Base-by-base conservation (phyloP, 2,113 vertebrate genomes). In the Eira barbara region DNA sequence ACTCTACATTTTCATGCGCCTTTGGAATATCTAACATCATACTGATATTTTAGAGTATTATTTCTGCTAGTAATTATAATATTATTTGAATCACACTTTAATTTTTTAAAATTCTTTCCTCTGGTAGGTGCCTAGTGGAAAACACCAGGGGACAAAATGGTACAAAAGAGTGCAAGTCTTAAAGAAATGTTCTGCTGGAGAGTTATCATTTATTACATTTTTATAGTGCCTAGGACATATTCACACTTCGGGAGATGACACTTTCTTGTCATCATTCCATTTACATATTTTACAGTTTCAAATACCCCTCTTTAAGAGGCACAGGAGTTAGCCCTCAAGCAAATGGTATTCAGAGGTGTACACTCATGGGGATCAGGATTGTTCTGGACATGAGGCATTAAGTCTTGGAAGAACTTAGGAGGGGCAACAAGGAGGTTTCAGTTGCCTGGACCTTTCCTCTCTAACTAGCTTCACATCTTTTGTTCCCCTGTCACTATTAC, bases 1-100 rank as follows among this genome's bases (percentile, higher is more conserved):
- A 95, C 5, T 55, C 25, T 97, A 79, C 83, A 78, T 74, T 97
- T 96, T 59, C 59, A 87, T 94, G 80, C 80, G 73, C 29, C 27
- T 95, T 91, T 94, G 36, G 42, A 73, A 27, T 65, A 86, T 49
- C 45, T 93, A 95, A 91, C 11, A 42, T 76, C 36, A 91, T 4
- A 31, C 17, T 55, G 42, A 55, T 76, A 84, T 49, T 85, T 90
- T 57, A 95, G 39, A 92, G 47, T 83, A n/a, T 49, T 69, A 69
- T 45, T 92, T 74, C 63, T 84, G n/a, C 57, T 42, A 82, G 63
- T 73, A 65, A 84, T 55, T 59, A 63, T 71, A 92, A 42, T 89
- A 85, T 80, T 81, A 89, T 92, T 82, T 67, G 65, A 42, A 61
- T 7, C 89, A 78, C 20, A 52, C 49, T 84, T 86, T 25, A 34